A percentile compares a stretch with the other conserved stretches of the same genome.
phyloP scores from a whole-genome alignment of 2,113 vertebrate genomes.

The Chamaetylas fuelleborni region DNA sequence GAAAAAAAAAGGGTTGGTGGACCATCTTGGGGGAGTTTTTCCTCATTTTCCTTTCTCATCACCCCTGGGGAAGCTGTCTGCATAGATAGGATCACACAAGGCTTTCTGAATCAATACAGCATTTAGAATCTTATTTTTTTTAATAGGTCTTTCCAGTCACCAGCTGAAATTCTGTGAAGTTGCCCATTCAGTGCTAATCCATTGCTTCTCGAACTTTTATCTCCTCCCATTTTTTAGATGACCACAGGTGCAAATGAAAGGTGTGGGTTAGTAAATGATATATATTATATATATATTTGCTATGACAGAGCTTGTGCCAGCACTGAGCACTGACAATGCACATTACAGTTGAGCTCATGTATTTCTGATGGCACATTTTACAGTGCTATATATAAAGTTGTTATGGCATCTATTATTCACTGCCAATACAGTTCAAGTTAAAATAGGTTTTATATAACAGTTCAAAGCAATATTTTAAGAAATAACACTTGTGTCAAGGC shows the following conservation, averaged over 20 bases:
- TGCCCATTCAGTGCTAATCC: background rate
- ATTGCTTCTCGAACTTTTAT: background rate
- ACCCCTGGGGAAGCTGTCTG: background rate
- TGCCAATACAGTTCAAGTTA: constrained; percentile 68
- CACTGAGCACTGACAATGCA: constrained; percentile 57
- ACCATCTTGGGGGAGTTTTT: background rate
- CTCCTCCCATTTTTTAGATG: background rate
- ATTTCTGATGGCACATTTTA: constrained; percentile 64
- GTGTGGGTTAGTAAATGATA: background rate
- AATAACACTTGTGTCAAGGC: constrained; percentile 57
- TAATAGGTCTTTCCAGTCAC: background rate
- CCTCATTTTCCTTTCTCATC: background rate
- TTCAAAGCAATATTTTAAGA: constrained; percentile 69
- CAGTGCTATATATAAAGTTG: constrained; percentile 65
- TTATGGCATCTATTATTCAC: constrained; percentile 70
- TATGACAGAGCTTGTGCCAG: background rate
- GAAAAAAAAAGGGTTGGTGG: background rate
- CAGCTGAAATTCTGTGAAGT: background rate
- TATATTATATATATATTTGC: background rate
- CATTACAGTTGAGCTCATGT: constrained; percentile 52
- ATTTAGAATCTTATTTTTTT: background rate
- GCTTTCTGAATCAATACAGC: background rate
- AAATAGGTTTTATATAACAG: constrained; percentile 67
- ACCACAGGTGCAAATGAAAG: constrained; percentile 3
- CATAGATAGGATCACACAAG: background rate